These are phyloP conservation scores for Phyllotreta cruciferae DNA, from an alignment of 2,888 invertebrate species.

Conservation along the genomic window DNA sequence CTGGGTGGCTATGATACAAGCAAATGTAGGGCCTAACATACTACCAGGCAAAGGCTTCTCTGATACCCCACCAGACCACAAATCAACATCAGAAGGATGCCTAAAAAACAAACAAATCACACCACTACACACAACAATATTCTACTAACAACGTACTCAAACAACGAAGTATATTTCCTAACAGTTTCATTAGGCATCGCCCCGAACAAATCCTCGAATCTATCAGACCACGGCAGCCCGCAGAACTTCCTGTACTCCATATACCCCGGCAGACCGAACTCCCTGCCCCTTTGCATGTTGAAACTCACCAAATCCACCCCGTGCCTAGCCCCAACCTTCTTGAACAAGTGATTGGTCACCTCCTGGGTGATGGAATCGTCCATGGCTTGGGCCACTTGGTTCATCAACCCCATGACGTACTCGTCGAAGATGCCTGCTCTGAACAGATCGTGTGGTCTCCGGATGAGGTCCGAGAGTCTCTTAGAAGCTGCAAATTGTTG, in stretches of 20 bases:
- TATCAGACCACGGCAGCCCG: constrained; percentile 79
- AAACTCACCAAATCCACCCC: constrained; percentile 92
- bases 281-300: constrained; percentile 92
- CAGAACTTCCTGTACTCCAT: constrained; percentile 94
- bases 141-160: constrained; percentile 67
- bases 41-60: constrained; percentile 89
- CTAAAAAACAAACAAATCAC: constrained; percentile 58
- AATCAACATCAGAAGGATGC: constrained; percentile 89
- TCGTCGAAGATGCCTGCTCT: constrained; percentile 90
- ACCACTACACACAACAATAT: too few relatives aligned
- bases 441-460: constrained; percentile 89
- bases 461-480: constrained; percentile 84
- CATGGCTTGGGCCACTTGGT: constrained; percentile 94
- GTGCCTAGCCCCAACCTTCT: constrained; percentile 75
- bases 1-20: constrained; percentile 92
- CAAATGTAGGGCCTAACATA: constrained; percentile 93
- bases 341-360: constrained; percentile 92
- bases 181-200: constrained; percentile 91
- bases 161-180: constrained; percentile 80
- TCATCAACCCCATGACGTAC: constrained; percentile 91
- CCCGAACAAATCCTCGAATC: constrained; percentile 82
- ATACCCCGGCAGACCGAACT: constrained; percentile 90
- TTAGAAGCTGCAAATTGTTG: constrained; percentile 76
- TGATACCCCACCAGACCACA: constrained; percentile 94
- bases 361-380: constrained; percentile 91